These are phyloP conservation scores for Clistopyga incitator DNA, from an alignment of 2,888 invertebrate species.

Conservation along the genomic window DNA sequence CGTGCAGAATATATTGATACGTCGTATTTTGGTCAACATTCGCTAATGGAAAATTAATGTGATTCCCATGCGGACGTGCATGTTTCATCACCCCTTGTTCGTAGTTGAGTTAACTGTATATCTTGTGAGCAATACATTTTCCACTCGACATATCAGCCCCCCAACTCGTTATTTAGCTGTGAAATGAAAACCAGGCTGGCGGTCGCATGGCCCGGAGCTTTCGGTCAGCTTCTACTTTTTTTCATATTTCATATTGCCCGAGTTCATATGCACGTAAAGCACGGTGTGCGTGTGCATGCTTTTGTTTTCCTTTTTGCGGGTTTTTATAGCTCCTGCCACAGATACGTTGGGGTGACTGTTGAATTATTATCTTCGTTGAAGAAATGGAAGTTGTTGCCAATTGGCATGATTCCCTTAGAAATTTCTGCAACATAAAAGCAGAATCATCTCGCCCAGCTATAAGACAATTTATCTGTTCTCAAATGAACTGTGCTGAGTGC, in stretches of 20 bases:
- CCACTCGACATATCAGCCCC: conserved; percentile 5
- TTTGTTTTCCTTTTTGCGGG: conserved; percentile 30
- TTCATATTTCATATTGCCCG: conserved; percentile 3
- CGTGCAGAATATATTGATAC: not conserved
- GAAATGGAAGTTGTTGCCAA: conserved; percentile 17
- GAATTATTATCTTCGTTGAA: not conserved
- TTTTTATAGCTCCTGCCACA: not conserved
- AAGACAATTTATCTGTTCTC: conserved; percentile 35
- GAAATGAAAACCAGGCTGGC: conserved; percentile 33
- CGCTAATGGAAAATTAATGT: not conserved
- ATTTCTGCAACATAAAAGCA: conserved; percentile 18
- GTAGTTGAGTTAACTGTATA: not conserved
- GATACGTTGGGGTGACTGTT: not conserved
- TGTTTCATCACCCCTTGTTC: conserved; percentile 3
- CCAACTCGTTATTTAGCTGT: conserved; percentile 16
- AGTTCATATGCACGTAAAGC: conserved; percentile 8
- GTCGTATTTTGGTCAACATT: not conserved
- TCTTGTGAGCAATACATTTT: not conserved
- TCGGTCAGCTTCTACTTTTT: not conserved
- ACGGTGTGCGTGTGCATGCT: not conserved
- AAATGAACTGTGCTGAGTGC: conserved; percentile 17
- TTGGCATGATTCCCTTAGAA: conserved; percentile 27
- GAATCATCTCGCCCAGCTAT: conserved; percentile 9
- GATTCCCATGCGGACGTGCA: not conserved
- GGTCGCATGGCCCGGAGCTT: conserved; percentile 6